Percentiles rank a stretch among this genome's conserved stretches.
phyloP scores from a whole-genome alignment of 2,113 vertebrate species.

The Antechinus stuartii region DNA sequence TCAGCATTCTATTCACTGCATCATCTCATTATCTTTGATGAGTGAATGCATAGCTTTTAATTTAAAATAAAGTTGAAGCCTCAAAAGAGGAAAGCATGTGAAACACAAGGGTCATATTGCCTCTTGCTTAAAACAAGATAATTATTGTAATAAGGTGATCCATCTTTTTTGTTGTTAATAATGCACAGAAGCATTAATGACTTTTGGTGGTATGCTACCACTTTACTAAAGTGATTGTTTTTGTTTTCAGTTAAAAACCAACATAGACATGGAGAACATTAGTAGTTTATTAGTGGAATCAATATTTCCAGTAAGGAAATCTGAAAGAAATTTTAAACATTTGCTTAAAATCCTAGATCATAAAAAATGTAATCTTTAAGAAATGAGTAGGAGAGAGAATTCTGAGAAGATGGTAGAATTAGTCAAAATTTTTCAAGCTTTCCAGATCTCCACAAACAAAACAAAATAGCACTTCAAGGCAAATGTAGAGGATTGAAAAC shows the following conservation, averaged over 20 bases:
- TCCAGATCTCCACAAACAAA: too few species aligned
- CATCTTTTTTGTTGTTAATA: neutral
- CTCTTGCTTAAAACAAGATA: neutral
- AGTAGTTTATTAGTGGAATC: neutral
- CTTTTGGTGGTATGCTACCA: neutral
- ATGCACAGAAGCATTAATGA: neutral
- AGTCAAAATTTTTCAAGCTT: too few species aligned
- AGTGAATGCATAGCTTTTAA: neutral
- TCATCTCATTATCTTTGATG: neutral
- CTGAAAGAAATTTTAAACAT: conserved; percentile 32
- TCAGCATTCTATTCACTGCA: neutral
- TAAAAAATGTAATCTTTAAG: conserved; percentile 1
- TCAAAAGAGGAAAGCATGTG: neutral
- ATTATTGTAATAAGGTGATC: neutral
- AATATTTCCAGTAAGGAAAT: neutral
- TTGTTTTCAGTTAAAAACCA: neutral
- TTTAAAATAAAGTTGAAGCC: neutral
- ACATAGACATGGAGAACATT: neutral
- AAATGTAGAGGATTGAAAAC: too few species aligned
- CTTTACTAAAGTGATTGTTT: neutral
- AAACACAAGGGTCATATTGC: too few species aligned
- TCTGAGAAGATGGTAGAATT: too few species aligned
- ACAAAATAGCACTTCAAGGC: too few species aligned
- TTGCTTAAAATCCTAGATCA: conserved; percentile 8
- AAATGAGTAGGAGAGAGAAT: neutral